These are phyloP conservation scores for Wiebesia pumilae DNA, from an alignment of 1,140 invertebrate species.

Conservation along the genomic window DNA sequence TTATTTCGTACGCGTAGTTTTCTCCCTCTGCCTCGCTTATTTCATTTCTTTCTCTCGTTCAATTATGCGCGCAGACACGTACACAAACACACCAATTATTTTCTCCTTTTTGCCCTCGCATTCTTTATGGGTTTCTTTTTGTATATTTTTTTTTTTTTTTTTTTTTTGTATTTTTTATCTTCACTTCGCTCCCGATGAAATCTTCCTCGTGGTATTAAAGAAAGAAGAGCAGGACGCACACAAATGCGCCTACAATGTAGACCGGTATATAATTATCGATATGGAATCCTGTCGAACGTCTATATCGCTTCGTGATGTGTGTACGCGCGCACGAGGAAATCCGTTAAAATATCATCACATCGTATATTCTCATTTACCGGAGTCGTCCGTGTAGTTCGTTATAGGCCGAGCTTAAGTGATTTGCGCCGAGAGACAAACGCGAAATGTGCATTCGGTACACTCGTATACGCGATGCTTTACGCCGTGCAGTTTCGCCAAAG, in stretches of 20 bases:
- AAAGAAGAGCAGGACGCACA: background rate
- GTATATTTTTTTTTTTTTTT: background rate
- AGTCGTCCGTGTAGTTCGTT: background rate
- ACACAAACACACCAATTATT: constrained; percentile 21
- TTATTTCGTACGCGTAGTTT: background rate
- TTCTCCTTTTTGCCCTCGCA: background rate
- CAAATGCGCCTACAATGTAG: background rate
- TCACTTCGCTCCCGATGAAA: constrained; percentile 1
- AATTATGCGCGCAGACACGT: constrained; percentile 1
- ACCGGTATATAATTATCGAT: constrained; percentile 20
- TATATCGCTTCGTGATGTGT: constrained; percentile 16
- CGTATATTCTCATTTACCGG: constrained; percentile 2
- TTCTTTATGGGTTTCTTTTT: background rate
- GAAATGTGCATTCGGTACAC: background rate
- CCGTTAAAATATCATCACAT: constrained; percentile 30
- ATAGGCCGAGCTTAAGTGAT: background rate
- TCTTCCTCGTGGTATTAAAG: constrained; percentile 2
- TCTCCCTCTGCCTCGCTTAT: background rate
- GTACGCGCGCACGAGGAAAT: constrained; percentile 6
- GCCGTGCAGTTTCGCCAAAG: too few relatives aligned
- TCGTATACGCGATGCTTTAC: background rate
- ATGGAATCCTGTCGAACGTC: constrained; percentile 21
- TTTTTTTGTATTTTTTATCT: background rate
- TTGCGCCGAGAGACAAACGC: background rate
- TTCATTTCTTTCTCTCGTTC: constrained; percentile 11